These are phyloP conservation scores for Capreolus pygargus DNA, from an alignment of 2,113 vertebrate genomes.

Conservation along the genomic window DNA sequence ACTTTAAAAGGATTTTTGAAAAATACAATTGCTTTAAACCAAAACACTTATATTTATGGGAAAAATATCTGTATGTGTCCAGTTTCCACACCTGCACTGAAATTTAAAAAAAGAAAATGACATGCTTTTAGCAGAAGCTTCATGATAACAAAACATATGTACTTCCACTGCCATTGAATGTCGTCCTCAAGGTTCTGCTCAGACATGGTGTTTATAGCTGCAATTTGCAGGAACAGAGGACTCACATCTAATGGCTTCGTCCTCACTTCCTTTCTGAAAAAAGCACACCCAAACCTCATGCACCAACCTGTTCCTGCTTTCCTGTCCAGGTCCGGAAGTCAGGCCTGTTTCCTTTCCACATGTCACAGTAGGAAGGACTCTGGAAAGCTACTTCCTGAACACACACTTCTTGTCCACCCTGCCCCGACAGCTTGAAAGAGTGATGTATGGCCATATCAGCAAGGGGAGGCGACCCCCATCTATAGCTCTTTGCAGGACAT, in stretches of 20 bases:
- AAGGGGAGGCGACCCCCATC: constrained; percentile 79
- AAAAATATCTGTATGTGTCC: background rate
- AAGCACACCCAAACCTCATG: constrained; percentile 76
- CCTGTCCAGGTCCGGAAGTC: constrained; percentile 84
- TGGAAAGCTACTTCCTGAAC: constrained; percentile 86
- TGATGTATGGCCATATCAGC: constrained; percentile 81
- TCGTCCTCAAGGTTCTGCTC: constrained; percentile 34
- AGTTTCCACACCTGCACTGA: constrained; percentile 13
- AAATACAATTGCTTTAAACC: constrained; percentile 50
- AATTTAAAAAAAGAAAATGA: background rate
- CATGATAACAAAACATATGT: constrained; percentile 62
- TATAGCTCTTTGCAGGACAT: constrained; percentile 77
- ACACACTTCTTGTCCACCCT: constrained; percentile 82
- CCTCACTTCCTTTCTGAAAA: constrained; percentile 84
- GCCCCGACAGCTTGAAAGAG: constrained; percentile 84
- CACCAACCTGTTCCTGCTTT: constrained; percentile 85
- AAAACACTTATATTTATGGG: constrained; percentile 11
- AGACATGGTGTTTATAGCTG: constrained; percentile 62
- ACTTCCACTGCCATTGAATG: constrained; percentile 45
- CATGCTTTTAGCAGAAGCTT: constrained; percentile 20
- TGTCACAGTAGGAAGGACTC: constrained; percentile 82
- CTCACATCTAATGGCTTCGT: constrained; percentile 74
- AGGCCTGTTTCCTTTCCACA: constrained; percentile 84
- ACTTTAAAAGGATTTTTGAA: constrained; percentile 41
- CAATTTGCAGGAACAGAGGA: constrained; percentile 65